Evolutionary conservation across 2,113 vertebrate species (phyloP).

Genomic region (Xerus inauris): DNA sequence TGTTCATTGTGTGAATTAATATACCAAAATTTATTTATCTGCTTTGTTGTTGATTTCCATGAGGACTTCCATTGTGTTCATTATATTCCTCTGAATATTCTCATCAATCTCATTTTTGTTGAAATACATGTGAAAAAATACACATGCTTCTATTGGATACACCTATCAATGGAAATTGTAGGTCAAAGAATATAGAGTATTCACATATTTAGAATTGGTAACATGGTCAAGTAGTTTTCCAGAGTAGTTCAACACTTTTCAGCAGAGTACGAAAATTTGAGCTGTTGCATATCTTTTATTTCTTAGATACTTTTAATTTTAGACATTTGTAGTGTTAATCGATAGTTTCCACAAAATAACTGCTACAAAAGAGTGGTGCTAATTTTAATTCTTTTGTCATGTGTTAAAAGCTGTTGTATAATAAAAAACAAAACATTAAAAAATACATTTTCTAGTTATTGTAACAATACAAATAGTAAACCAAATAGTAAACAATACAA

Average conservation of each 20-base stretch:
- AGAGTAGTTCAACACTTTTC: background rate
- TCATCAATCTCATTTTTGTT: background rate
- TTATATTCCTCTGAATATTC: background rate
- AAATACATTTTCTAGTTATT: background rate
- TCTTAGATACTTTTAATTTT: background rate
- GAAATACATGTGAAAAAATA: background rate
- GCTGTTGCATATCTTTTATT: background rate
- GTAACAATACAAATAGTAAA: background rate
- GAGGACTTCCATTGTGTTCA: background rate
- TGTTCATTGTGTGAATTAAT: background rate
- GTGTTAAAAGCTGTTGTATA: background rate
- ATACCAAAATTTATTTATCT: background rate
- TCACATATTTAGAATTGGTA: background rate
- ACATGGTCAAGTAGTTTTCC: background rate
- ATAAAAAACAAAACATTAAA: background rate
- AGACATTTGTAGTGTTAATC: background rate
- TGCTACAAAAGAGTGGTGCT: too few relatives aligned
- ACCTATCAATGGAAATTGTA: background rate
- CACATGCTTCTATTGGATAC: background rate
- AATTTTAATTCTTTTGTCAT: background rate
- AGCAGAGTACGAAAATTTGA: background rate
- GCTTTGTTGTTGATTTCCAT: background rate
- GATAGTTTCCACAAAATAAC: background rate
- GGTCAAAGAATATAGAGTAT: background rate
- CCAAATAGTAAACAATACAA: too few relatives aligned